Conservation (phyloP, 2,113 vertebrate species). For the Tretioscincus oriximinensis region DNA sequence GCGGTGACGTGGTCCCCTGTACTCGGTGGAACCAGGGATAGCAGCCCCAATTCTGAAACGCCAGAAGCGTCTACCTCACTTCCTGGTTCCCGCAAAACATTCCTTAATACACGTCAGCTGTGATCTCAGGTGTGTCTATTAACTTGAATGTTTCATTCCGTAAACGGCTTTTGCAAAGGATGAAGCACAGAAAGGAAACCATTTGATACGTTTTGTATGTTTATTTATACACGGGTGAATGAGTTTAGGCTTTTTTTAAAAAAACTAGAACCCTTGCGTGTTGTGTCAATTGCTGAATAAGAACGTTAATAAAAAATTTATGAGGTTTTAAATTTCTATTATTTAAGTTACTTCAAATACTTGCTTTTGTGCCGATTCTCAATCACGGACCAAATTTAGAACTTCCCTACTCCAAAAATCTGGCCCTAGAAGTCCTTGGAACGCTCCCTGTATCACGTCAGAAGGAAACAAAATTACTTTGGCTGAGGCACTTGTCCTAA, state of each 20-base stretch:
- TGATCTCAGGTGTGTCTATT: not conserved
- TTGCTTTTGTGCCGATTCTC: not conserved
- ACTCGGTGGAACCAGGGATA: not conserved
- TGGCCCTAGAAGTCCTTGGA: no score
- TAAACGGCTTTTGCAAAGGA: not conserved
- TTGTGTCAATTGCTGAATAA: not conserved
- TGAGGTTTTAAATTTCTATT: not conserved
- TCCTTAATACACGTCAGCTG: not conserved
- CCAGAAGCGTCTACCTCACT: constrained; percentile 56
- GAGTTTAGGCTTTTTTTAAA: not conserved
- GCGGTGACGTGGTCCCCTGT: not conserved
- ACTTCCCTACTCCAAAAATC: no score
- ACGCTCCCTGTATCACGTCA: no score
- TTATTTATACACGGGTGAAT: not conserved
- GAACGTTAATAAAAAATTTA: constrained; percentile 12
- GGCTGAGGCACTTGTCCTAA: no score
- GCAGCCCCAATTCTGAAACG: not conserved
- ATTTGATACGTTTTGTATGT: not conserved
- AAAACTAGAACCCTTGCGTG: not conserved
- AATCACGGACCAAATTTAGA: no score
- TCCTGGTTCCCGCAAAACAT: rapidly evolving
- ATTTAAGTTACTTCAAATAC: not conserved
- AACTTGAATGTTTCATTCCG: not conserved
- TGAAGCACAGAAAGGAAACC: not conserved
- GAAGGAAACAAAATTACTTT: no score